phyloP scores from a whole-genome alignment of 2,888 invertebrate genomes.

The Eugnorisma glareosa region DNA sequence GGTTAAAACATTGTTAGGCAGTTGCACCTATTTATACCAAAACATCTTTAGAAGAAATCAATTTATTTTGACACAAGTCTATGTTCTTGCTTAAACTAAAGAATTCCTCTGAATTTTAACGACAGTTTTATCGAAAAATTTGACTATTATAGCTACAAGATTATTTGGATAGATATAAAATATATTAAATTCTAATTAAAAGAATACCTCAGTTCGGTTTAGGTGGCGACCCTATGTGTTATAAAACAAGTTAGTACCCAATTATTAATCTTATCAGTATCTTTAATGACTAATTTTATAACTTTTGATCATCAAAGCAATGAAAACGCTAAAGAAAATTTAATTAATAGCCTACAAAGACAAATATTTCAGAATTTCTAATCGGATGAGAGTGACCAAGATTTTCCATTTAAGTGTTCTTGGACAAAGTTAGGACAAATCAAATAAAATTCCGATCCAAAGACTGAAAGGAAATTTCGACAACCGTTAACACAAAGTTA shows the following conservation, averaged over 20 bases:
- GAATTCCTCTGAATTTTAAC: conserved; percentile 20
- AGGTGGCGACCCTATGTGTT: conserved; percentile 35
- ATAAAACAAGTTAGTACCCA: conserved; percentile 54
- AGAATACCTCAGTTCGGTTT: conserved; percentile 35
- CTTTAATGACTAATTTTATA: conserved; percentile 52
- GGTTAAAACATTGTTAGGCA: conserved; percentile 38
- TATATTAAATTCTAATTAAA: conserved; percentile 50
- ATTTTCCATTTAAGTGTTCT: conserved; percentile 5
- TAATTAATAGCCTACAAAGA: conserved; percentile 25
- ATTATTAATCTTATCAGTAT: conserved; percentile 52
- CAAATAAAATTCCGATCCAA: conserved; percentile 45
- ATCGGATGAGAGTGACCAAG: conserved; percentile 6
- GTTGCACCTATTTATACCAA: conserved; percentile 16
- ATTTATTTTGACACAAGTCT: conserved; percentile 14
- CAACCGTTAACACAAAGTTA: conserved; percentile 70
- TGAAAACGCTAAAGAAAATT: conserved; percentile 34
- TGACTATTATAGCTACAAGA: conserved; percentile 19
- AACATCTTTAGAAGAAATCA: neutral
- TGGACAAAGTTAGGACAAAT: conserved; percentile 27
- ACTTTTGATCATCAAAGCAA: conserved; percentile 41
- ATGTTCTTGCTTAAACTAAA: neutral
- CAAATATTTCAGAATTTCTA: conserved; percentile 9
- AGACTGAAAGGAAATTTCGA: conserved; percentile 56
- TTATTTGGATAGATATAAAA: conserved; percentile 38
- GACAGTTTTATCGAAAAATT: conserved; percentile 38